Base-by-base conservation (phyloP, 2,888 invertebrate species). In the Coremacera marginata region DNA sequence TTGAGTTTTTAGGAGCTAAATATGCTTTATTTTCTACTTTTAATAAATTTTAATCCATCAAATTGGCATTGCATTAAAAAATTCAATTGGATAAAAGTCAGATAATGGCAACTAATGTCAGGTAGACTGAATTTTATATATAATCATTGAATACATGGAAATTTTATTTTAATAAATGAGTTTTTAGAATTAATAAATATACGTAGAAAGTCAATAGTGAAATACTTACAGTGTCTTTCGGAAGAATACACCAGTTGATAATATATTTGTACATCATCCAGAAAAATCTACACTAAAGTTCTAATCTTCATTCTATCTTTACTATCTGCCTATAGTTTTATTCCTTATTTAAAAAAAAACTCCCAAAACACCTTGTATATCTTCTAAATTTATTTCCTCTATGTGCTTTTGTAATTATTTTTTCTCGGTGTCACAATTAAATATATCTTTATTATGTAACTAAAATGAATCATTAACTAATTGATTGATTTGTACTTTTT, bases 401-500 rank as follows among this genome's bases (percentile, higher is more conserved):
- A n/a, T 31, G 27, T 27, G 63, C 63, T 63, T 63, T 63, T 63
- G 63, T 63, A 63, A 63, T 31, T 31, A 31, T 31, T 63, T 60
- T 60, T 31, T 63, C 63, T 63, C 63, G 63, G 63, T 63, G 63
- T 63, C 44, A 67, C 37, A 44, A 44, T 22, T 44, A 44, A n/a
- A 67, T 44, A 52, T 27, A 49, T 14, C 14, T 37, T 34, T 16
- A 11, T 22, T 67, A 34, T 67, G 34, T 19, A 44, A 37, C 67
- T 44, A 68, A 51, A 22, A 51, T 51, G 22, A 44, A 49, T 51
- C 22, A 51, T 68, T 14, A 52, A 74, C 62, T 67, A 65, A 74
- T 67, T 67, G 25, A 63, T 63, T 31, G n/a, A 65, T 74, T 74
- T 74, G 67, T 67, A 74, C 34, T 70, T 57, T 55, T 67, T 49